phyloP scores from a whole-genome alignment of 2,797 vertebrate species.

The Sarcoramphus papa region DNA sequence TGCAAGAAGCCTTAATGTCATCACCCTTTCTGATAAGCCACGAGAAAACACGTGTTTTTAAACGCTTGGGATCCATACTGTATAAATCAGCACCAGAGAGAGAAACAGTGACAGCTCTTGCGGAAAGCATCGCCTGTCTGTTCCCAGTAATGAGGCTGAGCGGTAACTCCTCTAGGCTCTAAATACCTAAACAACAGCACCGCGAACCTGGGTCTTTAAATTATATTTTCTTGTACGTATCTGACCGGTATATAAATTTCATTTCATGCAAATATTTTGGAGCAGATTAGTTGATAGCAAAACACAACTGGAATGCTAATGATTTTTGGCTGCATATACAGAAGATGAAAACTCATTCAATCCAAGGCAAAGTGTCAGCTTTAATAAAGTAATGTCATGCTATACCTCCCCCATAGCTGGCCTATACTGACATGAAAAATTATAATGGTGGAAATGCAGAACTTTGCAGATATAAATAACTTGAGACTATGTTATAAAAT shows the following conservation, averaged over 20 bases:
- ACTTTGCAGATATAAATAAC: slow-evolving; percentile 69
- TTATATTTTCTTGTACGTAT: neutral
- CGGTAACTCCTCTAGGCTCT: neutral
- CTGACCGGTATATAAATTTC: slow-evolving; percentile 9
- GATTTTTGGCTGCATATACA: neutral
- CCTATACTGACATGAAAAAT: slow-evolving; percentile 65
- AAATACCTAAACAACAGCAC: neutral
- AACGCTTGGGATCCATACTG: neutral
- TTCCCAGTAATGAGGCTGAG: neutral
- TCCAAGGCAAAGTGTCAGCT: slow-evolving; percentile 48
- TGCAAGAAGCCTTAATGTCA: neutral
- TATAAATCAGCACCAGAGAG: slow-evolving; percentile 4
- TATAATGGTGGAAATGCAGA: slow-evolving; percentile 52
- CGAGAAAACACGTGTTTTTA: neutral
- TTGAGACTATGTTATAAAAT: slow-evolving; percentile 24
- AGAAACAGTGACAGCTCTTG: neutral
- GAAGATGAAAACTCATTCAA: slow-evolving; percentile 16
- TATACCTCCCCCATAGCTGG: slow-evolving; percentile 28
- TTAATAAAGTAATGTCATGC: slow-evolving; percentile 47
- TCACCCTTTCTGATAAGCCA: neutral
- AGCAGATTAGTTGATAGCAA: slow-evolving; percentile 4
- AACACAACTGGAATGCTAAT: slow-evolving; percentile 27
- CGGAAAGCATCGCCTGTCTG: neutral
- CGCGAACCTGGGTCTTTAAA: neutral
- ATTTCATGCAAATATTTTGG: slow-evolving; percentile 57